These are phyloP conservation scores for Andrena chrysosceles DNA, from an alignment of 2,888 invertebrate species.

Conservation along the genomic window DNA sequence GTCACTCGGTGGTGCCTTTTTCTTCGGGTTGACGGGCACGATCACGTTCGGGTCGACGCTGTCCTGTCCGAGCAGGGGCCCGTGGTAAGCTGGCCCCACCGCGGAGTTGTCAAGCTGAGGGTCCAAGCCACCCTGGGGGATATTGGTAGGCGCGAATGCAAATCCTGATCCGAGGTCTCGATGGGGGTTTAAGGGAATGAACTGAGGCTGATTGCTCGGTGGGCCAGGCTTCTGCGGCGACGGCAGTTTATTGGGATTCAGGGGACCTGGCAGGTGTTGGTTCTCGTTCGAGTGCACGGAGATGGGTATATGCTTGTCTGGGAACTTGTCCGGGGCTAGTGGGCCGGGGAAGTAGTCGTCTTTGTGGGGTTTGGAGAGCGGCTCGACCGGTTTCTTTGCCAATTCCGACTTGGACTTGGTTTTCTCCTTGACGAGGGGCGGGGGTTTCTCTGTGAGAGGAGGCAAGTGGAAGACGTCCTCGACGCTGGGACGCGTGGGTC, in stretches of 20 bases:
- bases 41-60: slow-evolving; percentile 76
- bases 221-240: slow-evolving; percentile 29
- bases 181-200: slow-evolving; percentile 75
- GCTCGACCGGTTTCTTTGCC: slow-evolving; percentile 80
- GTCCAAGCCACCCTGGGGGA: slow-evolving; percentile 73
- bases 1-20: slow-evolving; percentile 64
- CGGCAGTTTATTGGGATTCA: slow-evolving; percentile 71
- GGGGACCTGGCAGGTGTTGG: slow-evolving; percentile 51
- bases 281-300: slow-evolving; percentile 48
- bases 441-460: slow-evolving; percentile 69
- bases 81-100: slow-evolving; percentile 77
- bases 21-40: slow-evolving; percentile 72
- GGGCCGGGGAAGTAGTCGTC: slow-evolving; percentile 80
- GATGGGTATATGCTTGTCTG: slow-evolving; percentile 59
- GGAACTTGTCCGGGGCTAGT: slow-evolving; percentile 77
- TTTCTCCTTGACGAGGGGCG: slow-evolving; percentile 65
- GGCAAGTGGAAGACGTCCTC: slow-evolving; percentile 81
- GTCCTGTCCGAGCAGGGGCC: slow-evolving; percentile 68
- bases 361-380: slow-evolving; percentile 75
- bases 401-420: slow-evolving; percentile 77
- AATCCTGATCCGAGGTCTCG: slow-evolving; percentile 64
- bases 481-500: slow-evolving; percentile 77
- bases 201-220: slow-evolving; percentile 77
- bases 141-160: slow-evolving; percentile 71
- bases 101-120: slow-evolving; percentile 73